Conservation (phyloP, 2,113 vertebrate species). For the Mastomys natalensis region DNA sequence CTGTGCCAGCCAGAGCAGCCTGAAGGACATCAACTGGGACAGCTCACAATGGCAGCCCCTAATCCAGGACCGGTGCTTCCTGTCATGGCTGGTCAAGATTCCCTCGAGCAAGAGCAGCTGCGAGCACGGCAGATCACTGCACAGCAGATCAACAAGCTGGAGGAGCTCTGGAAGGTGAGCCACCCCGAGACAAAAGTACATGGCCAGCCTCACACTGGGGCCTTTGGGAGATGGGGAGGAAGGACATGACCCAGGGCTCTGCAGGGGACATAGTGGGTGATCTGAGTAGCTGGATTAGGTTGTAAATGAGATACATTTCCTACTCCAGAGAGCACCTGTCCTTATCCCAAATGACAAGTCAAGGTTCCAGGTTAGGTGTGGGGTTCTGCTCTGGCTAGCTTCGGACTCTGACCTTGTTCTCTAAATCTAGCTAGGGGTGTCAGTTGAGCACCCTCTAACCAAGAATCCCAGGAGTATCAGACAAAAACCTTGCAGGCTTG, state of each 20-base stretch:
- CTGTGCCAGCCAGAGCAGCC: conserved; percentile 98
- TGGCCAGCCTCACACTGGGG: not conserved
- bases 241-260: not conserved
- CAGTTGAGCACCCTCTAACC: not conserved
- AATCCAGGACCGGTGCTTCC: conserved; percentile 98
- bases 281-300: not conserved
- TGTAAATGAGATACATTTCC: no score
- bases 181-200: not conserved
- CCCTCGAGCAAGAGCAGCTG: conserved; percentile 99
- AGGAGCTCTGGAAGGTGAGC: conserved; percentile 98
- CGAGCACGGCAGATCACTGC: conserved; percentile 97
- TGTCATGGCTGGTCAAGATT: conserved; percentile 99
- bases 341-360: not conserved
- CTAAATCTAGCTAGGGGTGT: not conserved
- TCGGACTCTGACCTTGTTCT: not conserved
- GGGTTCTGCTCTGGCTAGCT: not conserved
- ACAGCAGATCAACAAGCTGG: conserved; percentile 98
- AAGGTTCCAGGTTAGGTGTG: not conserved
- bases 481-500: not conserved
- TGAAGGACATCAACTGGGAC: conserved; percentile 99
- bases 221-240: no score
- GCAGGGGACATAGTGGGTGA: no score
- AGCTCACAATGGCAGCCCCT: conserved; percentile 99
- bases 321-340: not conserved
- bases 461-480: not conserved